Evolutionary conservation across 2,797 vertebrate species (phyloP), one percentile per base, ranked within the genome.

Genomic region (Amazona ochrocephala): DNA sequence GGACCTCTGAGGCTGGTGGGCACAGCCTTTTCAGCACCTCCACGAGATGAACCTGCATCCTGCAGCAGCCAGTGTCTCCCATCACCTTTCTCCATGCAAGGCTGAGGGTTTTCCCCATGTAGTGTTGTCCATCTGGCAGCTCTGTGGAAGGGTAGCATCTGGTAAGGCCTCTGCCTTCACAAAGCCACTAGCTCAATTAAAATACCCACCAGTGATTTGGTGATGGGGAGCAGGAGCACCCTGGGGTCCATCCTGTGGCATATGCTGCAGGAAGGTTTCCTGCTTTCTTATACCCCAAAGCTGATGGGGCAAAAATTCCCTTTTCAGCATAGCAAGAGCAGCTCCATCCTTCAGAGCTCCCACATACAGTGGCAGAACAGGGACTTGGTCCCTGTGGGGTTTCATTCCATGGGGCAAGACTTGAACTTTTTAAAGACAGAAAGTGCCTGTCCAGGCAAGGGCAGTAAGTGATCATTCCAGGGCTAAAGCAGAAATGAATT

Each of bases 121-220:
- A 7, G 4, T 1, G 4, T 18, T 4, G 29, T 65, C 68, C 64
- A 13, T 32, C 66, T 0, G 0, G 22, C 54, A 51, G 48, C n/a
- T 37, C n/a, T 62, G 76, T 29, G 32, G 41, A 23, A 82, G 12
- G n/a, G 7, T 34, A 68, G 37, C 13, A 10, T 10, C 18, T 4
- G 4, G 17, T 20, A 32, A 51, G 7, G 1, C 3, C 47, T 61
- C 60, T 37, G 2, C 30, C 37, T 70, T 48, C 22, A 34, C 61
- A 61, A 32, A 80, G 42, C 26, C 80, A 18, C 53, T 37, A 54
- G 11, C 9, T 80, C 32, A 29, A 37, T 20, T 56, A 37, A 73
- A 92, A 89, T 2, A 71, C 22, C 20, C 26, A 54, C 37, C 0
- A 0, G 10, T 21, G 39, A 34, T 27, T 39, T 45, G 24, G 23